Conservation (phyloP, 2,888 invertebrate species). For the Cantharis rufa region DNA sequence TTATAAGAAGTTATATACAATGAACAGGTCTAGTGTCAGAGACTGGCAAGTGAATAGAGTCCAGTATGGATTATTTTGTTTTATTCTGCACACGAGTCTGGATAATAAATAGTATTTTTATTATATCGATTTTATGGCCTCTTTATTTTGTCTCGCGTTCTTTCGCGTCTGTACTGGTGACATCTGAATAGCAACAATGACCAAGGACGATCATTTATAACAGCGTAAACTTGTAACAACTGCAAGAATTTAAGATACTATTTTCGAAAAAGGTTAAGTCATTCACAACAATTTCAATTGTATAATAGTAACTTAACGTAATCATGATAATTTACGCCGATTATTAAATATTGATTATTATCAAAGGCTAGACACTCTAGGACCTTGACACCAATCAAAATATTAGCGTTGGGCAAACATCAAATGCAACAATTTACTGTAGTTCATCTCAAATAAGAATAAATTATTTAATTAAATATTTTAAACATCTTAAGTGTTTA, state of each 20-base stretch:
- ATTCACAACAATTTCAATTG: slow-evolving; percentile 12
- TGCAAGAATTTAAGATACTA: slow-evolving; percentile 24
- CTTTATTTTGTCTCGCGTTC: slow-evolving; percentile 49
- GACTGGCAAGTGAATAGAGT: slow-evolving; percentile 15
- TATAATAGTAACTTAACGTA: neutral
- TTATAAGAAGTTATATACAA: slow-evolving; percentile 11
- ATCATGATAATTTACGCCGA: neutral
- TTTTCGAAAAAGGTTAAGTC: slow-evolving; percentile 13
- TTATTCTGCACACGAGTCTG: slow-evolving; percentile 45
- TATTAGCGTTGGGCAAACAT: too few species aligned
- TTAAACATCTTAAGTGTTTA: too few species aligned
- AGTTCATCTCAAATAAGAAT: too few species aligned
- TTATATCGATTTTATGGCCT: slow-evolving; percentile 50
- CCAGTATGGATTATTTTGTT: slow-evolving; percentile 37
- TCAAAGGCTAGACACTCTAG: neutral
- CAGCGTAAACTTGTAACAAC: slow-evolving; percentile 28
- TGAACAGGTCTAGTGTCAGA: slow-evolving; percentile 24
- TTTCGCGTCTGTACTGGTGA: slow-evolving; percentile 42
- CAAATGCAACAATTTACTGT: too few species aligned
- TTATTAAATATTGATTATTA: neutral
- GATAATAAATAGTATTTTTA: slow-evolving; percentile 51
- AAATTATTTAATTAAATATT: too few species aligned
- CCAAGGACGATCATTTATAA: slow-evolving; percentile 47
- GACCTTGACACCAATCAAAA: too few species aligned
- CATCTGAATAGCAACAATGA: slow-evolving; percentile 52